Evolutionary conservation across 2,797 vertebrate genomes (phyloP).

Genomic region (Oreonectes daqikongensis): DNA sequence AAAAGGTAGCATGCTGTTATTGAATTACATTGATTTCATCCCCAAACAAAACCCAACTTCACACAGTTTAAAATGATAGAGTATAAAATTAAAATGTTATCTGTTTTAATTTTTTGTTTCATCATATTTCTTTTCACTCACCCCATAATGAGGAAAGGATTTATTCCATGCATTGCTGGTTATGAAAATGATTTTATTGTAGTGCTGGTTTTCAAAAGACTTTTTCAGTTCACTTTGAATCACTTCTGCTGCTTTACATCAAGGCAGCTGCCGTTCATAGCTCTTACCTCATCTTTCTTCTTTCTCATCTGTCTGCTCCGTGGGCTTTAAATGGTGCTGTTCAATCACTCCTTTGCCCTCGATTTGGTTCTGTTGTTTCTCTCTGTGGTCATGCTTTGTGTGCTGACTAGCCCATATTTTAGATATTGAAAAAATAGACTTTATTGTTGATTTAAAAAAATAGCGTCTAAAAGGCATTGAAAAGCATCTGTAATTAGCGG

Average conservation of each 20-base stretch:
- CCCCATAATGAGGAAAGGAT: slow-evolving; percentile 43
- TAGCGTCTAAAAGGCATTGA: slow-evolving; percentile 28
- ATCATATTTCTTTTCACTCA: slow-evolving; percentile 24
- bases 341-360: slow-evolving; percentile 18
- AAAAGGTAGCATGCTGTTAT: slow-evolving; percentile 16
- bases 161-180: slow-evolving; percentile 47
- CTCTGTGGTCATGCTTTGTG: slow-evolving; percentile 8
- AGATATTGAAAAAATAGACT: slow-evolving; percentile 32
- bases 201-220: slow-evolving; percentile 39
- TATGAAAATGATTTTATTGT: slow-evolving; percentile 53
- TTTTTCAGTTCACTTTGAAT: slow-evolving; percentile 47
- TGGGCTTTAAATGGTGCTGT: slow-evolving; percentile 51
- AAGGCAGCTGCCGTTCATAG: slow-evolving; percentile 45
- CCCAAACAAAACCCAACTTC: slow-evolving; percentile 24
- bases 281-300: slow-evolving; percentile 11
- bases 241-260: slow-evolving; percentile 45
- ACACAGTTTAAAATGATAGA: slow-evolving; percentile 16
- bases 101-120: slow-evolving; percentile 28
- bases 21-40: slow-evolving; percentile 38
- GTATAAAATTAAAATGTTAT: slow-evolving; percentile 49
- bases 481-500: background rate
- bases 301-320: slow-evolving; percentile 32
- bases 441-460: slow-evolving; percentile 32
- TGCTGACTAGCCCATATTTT: slow-evolving; percentile 32
- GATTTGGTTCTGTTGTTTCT: slow-evolving; percentile 23